Base-by-base conservation (phyloP, 2,113 vertebrate species). In the Grammomys surdaster region DNA sequence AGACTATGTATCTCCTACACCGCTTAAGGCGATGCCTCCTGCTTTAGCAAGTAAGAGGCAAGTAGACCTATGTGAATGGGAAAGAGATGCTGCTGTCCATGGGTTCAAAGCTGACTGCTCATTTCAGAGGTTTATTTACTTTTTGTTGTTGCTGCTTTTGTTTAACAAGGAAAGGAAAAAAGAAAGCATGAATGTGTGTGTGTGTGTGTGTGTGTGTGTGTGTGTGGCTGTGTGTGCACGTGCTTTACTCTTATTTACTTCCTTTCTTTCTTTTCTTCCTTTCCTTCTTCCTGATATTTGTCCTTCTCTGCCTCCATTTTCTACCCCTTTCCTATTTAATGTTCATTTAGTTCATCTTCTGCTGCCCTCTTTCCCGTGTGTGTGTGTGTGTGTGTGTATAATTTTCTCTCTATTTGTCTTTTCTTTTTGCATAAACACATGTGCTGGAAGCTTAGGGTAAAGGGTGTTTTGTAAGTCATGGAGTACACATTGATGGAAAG, bases 401-500 rank as follows among this genome's bases (percentile, higher is more conserved):
- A 28, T 77, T 48, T 46, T 90, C 67, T 33, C 4, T 56, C 31
- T 75, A 8, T 63, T 17, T 56, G 9, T n/a, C 6, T 60, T 12
- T 58, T 14, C 2, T 26, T 60, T 86, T 70, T 65, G 19, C 40
- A 54, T 67, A 72, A 89, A 76, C 91, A 89, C 48, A 84, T 9
- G 11, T 93, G 1, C 60, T 65, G 77, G 28, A 36, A 89, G 60
- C 56, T 58, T 65, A 89, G 78, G 26, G 51, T 95, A 88, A 75
- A 67, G 24, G 3, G 46, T 77, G 12, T 94, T 69, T 65, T 60
- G 43, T 63, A 93, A 67, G 20, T 56, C 60, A 73, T 51, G 20
- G 13, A 60, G 40, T 9, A 20, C 5, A 51, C 16, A 7, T 43
- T 16, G 31, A 22, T 60, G 28, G 40, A 89, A 81, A 87, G 3